Conservation (phyloP, 2,888 invertebrate species). For the Callinectes sapidus region DNA sequence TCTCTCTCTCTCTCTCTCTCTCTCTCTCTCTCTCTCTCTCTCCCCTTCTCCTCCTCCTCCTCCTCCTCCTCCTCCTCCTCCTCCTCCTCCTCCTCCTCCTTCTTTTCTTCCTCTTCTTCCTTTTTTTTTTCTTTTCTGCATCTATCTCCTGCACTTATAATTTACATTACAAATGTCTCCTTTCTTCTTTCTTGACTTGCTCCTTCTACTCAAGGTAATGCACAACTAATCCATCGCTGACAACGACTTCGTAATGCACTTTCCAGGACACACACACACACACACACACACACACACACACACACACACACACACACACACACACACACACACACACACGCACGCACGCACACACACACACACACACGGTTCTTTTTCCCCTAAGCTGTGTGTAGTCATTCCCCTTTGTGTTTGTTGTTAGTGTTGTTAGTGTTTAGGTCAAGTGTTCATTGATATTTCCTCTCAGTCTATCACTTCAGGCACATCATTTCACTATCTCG, state of each 20-base stretch:
- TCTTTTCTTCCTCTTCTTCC: background rate
- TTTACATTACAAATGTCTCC: background rate
- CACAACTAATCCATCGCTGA: background rate
- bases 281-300: background rate
- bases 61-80: background rate
- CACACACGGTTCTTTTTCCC: background rate
- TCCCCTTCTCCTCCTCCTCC: background rate
- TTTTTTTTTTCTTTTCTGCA: background rate
- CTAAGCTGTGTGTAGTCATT: background rate
- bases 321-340: background rate
- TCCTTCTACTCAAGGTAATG: background rate
- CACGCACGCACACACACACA: background rate
- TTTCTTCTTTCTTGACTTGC: background rate
- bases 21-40: background rate
- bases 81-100: background rate
- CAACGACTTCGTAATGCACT: background rate
- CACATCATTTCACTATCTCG: background rate
- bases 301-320: background rate
- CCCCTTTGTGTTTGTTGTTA: background rate
- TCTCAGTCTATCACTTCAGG: background rate
- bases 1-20: conserved; percentile 47
- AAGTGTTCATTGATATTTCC: background rate
- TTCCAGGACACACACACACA: background rate
- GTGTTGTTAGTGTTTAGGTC: background rate
- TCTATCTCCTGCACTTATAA: background rate